Percentiles rank a stretch among this genome's conserved stretches.
Conservation (phyloP, 1,140 invertebrate species). For the Trichomalopsis sarcophagae region DNA sequence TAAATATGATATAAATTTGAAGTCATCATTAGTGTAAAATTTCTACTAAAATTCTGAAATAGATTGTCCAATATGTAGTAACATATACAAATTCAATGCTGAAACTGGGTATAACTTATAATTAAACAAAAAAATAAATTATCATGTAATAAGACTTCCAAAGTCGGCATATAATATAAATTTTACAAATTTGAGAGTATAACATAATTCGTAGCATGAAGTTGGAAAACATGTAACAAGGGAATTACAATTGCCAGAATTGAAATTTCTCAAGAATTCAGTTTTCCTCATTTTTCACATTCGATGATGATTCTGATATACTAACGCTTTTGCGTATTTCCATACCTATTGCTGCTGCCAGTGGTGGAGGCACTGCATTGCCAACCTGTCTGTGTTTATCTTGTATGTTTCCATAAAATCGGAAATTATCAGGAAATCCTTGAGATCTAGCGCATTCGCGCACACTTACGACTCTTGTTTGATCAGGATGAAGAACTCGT, state of each 20-base stretch:
- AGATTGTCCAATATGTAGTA: neutral
- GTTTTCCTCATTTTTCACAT: constrained; percentile 16
- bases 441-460: constrained; percentile 91
- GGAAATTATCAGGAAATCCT: constrained; percentile 88
- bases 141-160: neutral
- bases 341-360: constrained; percentile 84
- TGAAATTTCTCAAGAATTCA: neutral
- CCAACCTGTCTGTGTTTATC: constrained; percentile 92
- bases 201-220: constrained; percentile 11
- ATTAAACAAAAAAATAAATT: constrained; percentile 27
- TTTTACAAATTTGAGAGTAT: constrained; percentile 28
- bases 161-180: neutral
- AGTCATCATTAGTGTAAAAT: neutral
- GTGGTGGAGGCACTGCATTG: constrained; percentile 91
- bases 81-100: neutral
- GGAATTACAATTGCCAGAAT: constrained; percentile 32
- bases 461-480: constrained; percentile 88
- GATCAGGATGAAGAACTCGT: constrained; percentile 87
- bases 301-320: constrained; percentile 41
- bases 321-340: constrained; percentile 81
- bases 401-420: constrained; percentile 84
- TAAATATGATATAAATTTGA: neutral
- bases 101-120: neutral
- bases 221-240: neutral
- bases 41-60: neutral